Evolutionary conservation across 2,888 invertebrate species (phyloP).

Genomic region (Pachymerium ferrugineum): DNA sequence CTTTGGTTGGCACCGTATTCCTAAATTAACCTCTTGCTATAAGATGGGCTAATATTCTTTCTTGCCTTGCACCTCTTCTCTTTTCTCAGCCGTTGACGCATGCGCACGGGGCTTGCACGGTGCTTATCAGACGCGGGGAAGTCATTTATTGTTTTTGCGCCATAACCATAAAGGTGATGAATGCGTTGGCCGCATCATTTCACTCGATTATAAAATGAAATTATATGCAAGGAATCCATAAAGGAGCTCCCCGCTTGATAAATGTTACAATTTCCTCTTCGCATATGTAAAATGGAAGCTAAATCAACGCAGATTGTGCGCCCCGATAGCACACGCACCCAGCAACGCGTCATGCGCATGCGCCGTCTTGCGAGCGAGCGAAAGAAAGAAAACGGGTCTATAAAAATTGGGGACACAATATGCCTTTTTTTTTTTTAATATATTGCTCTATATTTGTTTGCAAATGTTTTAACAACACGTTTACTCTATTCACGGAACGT

Average conservation of each 20-base stretch:
- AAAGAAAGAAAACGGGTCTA: not conserved
- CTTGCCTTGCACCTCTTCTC: too few species aligned
- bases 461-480: conserved; percentile 9
- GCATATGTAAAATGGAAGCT: conserved; percentile 37
- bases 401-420: conserved; percentile 6
- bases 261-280: conserved; percentile 37
- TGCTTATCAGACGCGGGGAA: conserved; percentile 27
- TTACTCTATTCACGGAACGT: not conserved
- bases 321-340: conserved; percentile 28
- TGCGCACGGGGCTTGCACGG: conserved; percentile 4
- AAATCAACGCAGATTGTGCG: conserved; percentile 36
- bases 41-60: conserved; percentile 33
- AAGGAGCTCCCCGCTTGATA: conserved; percentile 35
- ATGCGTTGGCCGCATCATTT: conserved; percentile 34
- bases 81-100: not conserved
- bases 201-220: conserved; percentile 37
- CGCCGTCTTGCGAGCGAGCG: not conserved
- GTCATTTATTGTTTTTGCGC: conserved; percentile 36
- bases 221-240: conserved; percentile 37
- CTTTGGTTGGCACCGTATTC: conserved; percentile 23
- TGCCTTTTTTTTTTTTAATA: not conserved
- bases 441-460: not conserved
- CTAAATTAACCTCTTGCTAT: conserved; percentile 31
- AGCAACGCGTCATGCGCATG: not conserved
- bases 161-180: conserved; percentile 34